These are phyloP conservation scores for Sebastes kiyomatsui DNA, from an alignment of 2,797 vertebrate species.

Conservation along the genomic window DNA sequence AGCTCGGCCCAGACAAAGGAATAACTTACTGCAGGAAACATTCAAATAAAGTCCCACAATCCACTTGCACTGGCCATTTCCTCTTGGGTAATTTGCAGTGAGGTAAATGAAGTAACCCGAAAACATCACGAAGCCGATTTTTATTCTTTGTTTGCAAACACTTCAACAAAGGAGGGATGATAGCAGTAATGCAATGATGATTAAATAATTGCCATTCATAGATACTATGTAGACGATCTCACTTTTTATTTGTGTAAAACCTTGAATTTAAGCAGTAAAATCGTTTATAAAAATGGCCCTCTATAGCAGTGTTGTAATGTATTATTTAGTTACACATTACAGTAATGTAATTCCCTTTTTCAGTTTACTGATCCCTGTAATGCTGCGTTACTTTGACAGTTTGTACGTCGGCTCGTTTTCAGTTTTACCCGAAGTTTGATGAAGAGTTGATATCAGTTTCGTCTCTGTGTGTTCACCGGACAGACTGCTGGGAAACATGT, in stretches of 20 bases:
- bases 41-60: conserved; percentile 76
- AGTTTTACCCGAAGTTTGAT: background rate
- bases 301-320: background rate
- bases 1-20: conserved; percentile 80
- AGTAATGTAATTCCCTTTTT: no score
- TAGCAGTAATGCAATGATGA: conserved; percentile 8
- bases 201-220: conserved; percentile 42
- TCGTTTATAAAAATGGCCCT: background rate
- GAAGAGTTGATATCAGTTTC: background rate
- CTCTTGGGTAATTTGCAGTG: conserved; percentile 68
- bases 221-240: background rate
- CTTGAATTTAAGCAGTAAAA: background rate
- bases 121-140: conserved; percentile 37
- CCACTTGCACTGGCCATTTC: conserved; percentile 66
- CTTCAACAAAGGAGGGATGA: conserved; percentile 29
- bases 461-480: background rate
- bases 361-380: background rate
- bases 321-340: background rate
- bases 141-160: conserved; percentile 30
- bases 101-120: conserved; percentile 59
- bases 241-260: background rate
- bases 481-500: background rate
- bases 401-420: background rate
- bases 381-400: background rate
- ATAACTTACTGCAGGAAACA: conserved; percentile 82